Evolutionary conservation across 2,888 invertebrate genomes (phyloP), one percentile per base, ranked within the genome.

Genomic region (Microchrysa polita): DNA sequence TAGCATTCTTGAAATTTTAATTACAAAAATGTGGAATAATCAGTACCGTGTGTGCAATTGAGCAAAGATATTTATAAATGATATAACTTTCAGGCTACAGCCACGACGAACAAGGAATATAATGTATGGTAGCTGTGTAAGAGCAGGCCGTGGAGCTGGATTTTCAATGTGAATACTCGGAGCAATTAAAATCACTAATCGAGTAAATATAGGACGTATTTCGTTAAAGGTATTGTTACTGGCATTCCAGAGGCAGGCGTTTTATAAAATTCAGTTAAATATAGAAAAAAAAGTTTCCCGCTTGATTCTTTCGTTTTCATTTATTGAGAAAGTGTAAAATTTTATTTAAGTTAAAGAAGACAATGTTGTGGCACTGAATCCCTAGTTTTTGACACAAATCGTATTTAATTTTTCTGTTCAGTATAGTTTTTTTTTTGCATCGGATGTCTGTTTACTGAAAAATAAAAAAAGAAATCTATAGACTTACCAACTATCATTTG

Each of bases 1-100:
- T 20, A 55, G 40, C 55, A 69, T 69, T 69, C 69, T 55, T 55
- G 55, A 69, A 69, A 69, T 69, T 69, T 55, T 69, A 69, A 69
- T 55, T 69, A 69, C 23, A 69, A 69, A 69, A 65, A 48, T 65
- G 65, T 48, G 27, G 48, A 65, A 65, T 48, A 16, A 65, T 48
- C 65, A 12, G 22, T 22, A 18, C n/a, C n/a, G n/a, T n/a, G n/a
- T n/a, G 16, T 65, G 65, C 14, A 48, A 34, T 34, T 65, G 14
- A 2, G 44, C 48, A 9, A 48, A 20, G 65, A 23, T 48, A 48
- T 44, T 65, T 48, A 48, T 44, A 48, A 44, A 20, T 44, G 42
- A 44, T 44, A 65, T 34, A 18, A 55, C 18, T 16, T 10, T 55
- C 18, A 18, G 5, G 55, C 5, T 18, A n/a, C n/a, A n/a, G n/a